These are phyloP conservation scores for Spicauda simplicius DNA, from an alignment of 2,888 invertebrate species.

Conservation along the genomic window DNA sequence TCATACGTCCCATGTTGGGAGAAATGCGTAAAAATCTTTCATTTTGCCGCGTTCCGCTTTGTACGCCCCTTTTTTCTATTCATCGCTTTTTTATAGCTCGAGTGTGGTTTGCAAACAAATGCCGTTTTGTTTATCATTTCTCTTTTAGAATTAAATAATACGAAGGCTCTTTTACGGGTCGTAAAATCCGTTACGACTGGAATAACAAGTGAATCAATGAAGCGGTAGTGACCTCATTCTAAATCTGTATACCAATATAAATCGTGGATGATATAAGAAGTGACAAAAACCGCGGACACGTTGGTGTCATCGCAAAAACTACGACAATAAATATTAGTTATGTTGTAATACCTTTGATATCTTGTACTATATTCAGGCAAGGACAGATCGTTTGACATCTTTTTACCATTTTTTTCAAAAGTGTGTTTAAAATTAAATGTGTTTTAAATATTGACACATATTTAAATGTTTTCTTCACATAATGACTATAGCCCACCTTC, in stretches of 20 bases:
- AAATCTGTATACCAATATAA: background rate
- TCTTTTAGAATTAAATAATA: conserved; percentile 25
- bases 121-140: conserved; percentile 30
- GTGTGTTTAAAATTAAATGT: too few species aligned
- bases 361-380: too few species aligned
- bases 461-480: too few species aligned
- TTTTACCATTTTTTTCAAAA: too few species aligned
- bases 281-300: too few species aligned
- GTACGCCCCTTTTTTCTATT: conserved; percentile 21
- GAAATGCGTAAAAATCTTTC: conserved; percentile 32
- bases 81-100: conserved; percentile 18
- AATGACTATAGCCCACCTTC: too few species aligned
- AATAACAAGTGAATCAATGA: conserved; percentile 18
- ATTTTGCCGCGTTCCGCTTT: conserved; percentile 24
- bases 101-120: conserved; percentile 26
- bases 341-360: too few species aligned
- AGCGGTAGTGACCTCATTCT: background rate
- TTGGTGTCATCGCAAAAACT: too few species aligned
- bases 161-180: conserved; percentile 23
- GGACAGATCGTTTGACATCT: too few species aligned
- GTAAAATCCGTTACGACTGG: conserved; percentile 21
- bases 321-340: too few species aligned
- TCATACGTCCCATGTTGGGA: conserved; percentile 18
- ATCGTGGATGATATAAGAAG: background rate
- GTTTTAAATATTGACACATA: too few species aligned